These are phyloP conservation scores for Dromas ardeola DNA, from an alignment of 2,113 vertebrate genomes.

Conservation along the genomic window DNA sequence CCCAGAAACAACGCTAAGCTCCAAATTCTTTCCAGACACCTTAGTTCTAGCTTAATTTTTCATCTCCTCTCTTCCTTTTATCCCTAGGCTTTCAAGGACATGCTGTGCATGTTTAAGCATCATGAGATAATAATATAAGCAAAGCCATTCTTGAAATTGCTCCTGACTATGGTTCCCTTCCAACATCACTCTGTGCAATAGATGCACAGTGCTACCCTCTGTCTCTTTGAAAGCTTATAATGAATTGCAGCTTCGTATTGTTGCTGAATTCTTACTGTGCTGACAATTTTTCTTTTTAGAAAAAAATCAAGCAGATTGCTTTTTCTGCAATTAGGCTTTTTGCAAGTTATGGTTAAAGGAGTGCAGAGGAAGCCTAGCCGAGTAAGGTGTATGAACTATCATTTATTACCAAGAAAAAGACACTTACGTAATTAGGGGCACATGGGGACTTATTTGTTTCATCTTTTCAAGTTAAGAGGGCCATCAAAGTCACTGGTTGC, in stretches of 20 bases:
- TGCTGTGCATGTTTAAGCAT: conserved; percentile 35
- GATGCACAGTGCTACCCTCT: not conserved
- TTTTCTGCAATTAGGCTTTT: not conserved
- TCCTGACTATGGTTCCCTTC: not conserved
- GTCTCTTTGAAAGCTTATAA: not conserved
- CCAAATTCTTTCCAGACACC: conserved; percentile 33
- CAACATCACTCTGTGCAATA: not conserved
- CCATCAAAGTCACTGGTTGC: not conserved
- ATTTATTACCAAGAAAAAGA: not conserved
- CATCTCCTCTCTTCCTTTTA: conserved; percentile 37
- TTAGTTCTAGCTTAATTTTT: conserved; percentile 60
- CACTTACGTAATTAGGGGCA: not conserved
- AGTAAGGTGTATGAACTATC: not conserved
- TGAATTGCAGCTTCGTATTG: not conserved
- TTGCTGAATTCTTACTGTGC: not conserved
- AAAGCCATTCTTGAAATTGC: conserved; percentile 36
- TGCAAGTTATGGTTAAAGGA: not conserved
- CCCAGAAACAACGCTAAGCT: conserved; percentile 15
- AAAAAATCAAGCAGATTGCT: conserved; percentile 7
- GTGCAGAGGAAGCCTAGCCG: not conserved
- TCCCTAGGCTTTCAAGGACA: conserved; percentile 35
- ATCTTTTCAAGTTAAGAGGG: not conserved
- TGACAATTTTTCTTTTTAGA: not conserved
- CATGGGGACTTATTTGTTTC: not conserved
- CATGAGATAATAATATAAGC: not conserved